These are phyloP conservation scores for Phengaris alcon DNA, from an alignment of 2,888 invertebrate species.

Conservation along the genomic window DNA sequence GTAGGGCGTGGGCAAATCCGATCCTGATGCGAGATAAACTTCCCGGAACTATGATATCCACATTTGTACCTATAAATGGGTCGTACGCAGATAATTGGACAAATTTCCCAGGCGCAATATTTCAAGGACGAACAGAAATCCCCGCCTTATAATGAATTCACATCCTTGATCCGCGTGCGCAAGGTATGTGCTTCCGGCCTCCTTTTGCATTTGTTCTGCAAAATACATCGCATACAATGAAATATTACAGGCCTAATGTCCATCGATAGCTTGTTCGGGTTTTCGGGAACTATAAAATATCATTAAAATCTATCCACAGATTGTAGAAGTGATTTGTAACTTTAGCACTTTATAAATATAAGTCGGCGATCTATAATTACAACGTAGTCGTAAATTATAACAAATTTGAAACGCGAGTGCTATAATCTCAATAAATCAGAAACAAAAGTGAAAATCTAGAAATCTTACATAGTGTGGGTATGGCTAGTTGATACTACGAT, in stretches of 20 bases:
- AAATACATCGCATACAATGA: background rate
- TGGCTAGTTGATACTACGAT: background rate
- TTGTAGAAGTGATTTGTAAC: background rate
- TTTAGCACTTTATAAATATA: background rate
- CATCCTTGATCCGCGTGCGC: slow-evolving; percentile 19
- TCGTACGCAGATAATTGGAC: slow-evolving; percentile 15
- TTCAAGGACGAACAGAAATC: slow-evolving; percentile 9
- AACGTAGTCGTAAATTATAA: background rate
- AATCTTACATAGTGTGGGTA: slow-evolving; percentile 3
- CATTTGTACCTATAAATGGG: slow-evolving; percentile 17
- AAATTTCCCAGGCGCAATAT: slow-evolving; percentile 17
- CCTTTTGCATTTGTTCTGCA: background rate
- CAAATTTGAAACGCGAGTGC: background rate
- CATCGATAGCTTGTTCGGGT: too few relatives aligned
- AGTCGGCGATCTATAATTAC: slow-evolving; percentile 1
- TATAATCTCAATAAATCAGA: slow-evolving; percentile 19
- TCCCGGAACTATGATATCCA: background rate
- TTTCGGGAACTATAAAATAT: too few relatives aligned
- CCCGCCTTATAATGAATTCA: background rate
- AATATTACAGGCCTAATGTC: background rate
- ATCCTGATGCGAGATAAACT: slow-evolving; percentile 3
- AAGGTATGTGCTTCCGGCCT: background rate
- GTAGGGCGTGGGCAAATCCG: slow-evolving; percentile 7
- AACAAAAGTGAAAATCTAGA: slow-evolving; percentile 22
- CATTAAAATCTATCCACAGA: background rate